These are phyloP conservation scores for Pterostichus madidus DNA, from an alignment of 2,888 invertebrate species.

Conservation along the genomic window DNA sequence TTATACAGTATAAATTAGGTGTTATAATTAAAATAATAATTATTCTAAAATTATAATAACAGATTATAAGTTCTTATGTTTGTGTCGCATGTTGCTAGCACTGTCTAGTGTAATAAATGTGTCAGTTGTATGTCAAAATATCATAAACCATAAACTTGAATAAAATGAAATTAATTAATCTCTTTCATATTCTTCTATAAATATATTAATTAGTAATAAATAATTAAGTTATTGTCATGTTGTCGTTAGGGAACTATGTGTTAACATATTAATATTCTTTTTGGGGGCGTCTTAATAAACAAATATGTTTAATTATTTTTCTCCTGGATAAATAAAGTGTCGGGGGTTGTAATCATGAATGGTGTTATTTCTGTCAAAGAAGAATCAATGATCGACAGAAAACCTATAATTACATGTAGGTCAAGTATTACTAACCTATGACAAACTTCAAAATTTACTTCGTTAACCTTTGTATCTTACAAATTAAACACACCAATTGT, in stretches of 20 bases:
- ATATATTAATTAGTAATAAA: no score
- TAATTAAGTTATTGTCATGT: no score
- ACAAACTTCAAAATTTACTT: not conserved
- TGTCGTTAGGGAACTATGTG: not conserved
- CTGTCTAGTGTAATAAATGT: constrained; percentile 26
- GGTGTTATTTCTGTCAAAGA: constrained; percentile 79
- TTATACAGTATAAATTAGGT: no score
- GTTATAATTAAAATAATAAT: no score
- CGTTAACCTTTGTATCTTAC: constrained; percentile 6
- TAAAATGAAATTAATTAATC: not conserved
- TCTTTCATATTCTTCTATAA: not conserved
- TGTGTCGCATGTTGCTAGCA: not conserved
- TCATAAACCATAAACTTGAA: not conserved
- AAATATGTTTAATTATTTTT: constrained; percentile 63
- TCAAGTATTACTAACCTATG: constrained; percentile 69
- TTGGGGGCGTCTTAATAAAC: constrained; percentile 55
- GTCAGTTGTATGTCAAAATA: constrained; percentile 43
- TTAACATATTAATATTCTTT: constrained; percentile 18
- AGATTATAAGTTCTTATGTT: no score
- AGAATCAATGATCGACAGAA: constrained; percentile 83
- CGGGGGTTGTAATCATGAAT: constrained; percentile 79
- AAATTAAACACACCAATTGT: not conserved
- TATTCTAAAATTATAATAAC: no score
- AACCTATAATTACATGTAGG: constrained; percentile 88
- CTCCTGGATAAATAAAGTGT: constrained; percentile 29